A percentile compares a stretch with the other conserved stretches of the same genome.
Conservation (phyloP, 2,888 invertebrate genomes). For the Drosophila leonis region DNA sequence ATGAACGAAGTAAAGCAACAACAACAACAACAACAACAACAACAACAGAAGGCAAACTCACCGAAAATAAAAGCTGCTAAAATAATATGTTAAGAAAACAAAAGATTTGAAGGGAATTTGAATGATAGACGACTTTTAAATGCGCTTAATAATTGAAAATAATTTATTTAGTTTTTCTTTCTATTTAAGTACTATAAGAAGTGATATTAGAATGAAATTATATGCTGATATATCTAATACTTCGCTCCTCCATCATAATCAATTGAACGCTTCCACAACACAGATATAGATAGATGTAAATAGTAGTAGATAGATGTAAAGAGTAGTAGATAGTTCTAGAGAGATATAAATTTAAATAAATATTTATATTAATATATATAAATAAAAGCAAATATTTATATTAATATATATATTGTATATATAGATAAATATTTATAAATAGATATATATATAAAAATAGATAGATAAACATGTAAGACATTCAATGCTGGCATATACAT, state of each 20-base stretch:
- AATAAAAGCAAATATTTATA: too few species aligned
- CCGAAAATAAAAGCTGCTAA: constrained; percentile 49
- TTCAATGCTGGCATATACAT: not conserved
- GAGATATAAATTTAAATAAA: not conserved
- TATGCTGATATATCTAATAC: not conserved
- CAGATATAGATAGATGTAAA: too few species aligned
- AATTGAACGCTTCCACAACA: constrained; percentile 5
- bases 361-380: too few species aligned
- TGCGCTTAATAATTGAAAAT: constrained; percentile 16
- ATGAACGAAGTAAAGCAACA: constrained; percentile 2
- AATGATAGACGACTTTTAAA: not conserved
- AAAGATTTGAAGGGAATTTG: not conserved
- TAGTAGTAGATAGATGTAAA: too few species aligned
- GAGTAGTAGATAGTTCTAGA: too few species aligned
- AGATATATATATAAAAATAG: not conserved
- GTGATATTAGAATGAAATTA: too few species aligned
- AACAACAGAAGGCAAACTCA: constrained; percentile 32
- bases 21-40: constrained; percentile 14
- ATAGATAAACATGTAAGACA: not conserved
- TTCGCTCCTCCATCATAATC: constrained; percentile 11
- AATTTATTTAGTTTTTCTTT: too few species aligned
- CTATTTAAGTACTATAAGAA: too few species aligned
- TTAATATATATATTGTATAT: too few species aligned
- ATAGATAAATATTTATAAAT: not conserved
- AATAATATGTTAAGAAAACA: constrained; percentile 39